Evolutionary conservation across 2,888 invertebrate genomes (phyloP), one percentile per base, ranked within the genome.

Genomic region (Ectemnius cavifrons): DNA sequence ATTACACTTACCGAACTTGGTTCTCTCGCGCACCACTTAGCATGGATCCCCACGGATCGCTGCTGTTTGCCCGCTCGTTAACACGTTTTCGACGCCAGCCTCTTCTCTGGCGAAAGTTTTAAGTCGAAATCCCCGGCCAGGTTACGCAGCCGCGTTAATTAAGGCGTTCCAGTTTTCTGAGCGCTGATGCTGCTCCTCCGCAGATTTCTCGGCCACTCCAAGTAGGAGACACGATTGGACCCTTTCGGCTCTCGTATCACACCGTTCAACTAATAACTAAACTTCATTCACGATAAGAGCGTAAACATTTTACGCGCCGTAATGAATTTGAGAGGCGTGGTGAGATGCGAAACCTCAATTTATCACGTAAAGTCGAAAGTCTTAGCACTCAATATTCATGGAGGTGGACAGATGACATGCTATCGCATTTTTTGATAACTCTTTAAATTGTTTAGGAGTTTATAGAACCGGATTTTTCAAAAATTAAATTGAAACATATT

Each of bases 51-150:
- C 71, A 71, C 73, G 73, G 75, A 60, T 73, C 71, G 60, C 56
- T 67, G 67, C 74, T 85, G 78, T 86, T 86, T 87, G 82, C 83
- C 67, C 79, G 81, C 71, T 84, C 82, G 80, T 87, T 87, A 86
- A 83, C 84, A 83, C 83, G 77, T 84, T 85, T 86, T 85, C 83
- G 79, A 77, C 69, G 66, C 75, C 63, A 69, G 66, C 70, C 73
- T 71, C 80, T 59, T 20, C 68, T 46, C 59, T 13, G 13, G 20
- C 46, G 37, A 37, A 13, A 56, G 57, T 63, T 56, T 67, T 66
- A 64, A 71, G 70, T 70, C 27, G 67, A 67, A 75, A 75, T 70
- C 71, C 75, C 37, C 66, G 64, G 45, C 71, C 74, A 71, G 14
- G 52, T 16, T 16, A 78, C 78, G 66, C 71, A 69, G 74, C 71